Evolutionary conservation across 2,113 vertebrate species (phyloP), one percentile per base, ranked within the genome.

Genomic region (Gadus chalcogrammus): DNA sequence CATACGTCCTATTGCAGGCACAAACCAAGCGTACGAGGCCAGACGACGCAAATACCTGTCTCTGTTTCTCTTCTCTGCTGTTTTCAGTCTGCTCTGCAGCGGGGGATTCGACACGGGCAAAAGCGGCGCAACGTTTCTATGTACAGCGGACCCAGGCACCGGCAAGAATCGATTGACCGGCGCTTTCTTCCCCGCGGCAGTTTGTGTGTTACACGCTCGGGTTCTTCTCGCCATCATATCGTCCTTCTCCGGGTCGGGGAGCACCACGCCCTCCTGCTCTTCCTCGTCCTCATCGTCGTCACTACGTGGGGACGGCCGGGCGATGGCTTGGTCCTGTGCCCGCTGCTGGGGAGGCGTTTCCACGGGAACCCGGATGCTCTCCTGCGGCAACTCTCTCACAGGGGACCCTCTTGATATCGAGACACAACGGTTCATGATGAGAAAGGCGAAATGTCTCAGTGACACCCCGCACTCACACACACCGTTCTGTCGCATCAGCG

Each of bases 211-310:
- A 65, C 86, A 90, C 8, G 72, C 80, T 70, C 87, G 76, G 8
- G 91, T 88, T 80, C 91, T 91, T 61, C 92, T 91, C 70, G 91
- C 83, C 86, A 92, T 82, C 92, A 94, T 93, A 75, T 94, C 93
- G 67, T 94, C 93, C 80, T 93, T 94, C 68, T 90, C 88, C 73
- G 84, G 68, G 72, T 94, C 90, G 59, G 91, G 90, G 42, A 82
- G 55, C 15, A 70, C 64, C 31, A 78, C 76, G 0, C 86, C 81
- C 62, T 81, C 77, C 27, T 78, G 77, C 35, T 48, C 60, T 38
- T 38, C 61, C 3, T 84, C 72, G 4, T 88, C 82, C 64, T 92
- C 61, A 11, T 27, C 61, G 4, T 61, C 59, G 4, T 61, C 59
- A 61, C 22, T 48, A 48, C 42, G 3, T n/a, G 55, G 2, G 13